Evolutionary conservation across 2,113 vertebrate genomes (phyloP), one percentile per base, ranked within the genome.

Genomic region (Plecotus auritus): DNA sequence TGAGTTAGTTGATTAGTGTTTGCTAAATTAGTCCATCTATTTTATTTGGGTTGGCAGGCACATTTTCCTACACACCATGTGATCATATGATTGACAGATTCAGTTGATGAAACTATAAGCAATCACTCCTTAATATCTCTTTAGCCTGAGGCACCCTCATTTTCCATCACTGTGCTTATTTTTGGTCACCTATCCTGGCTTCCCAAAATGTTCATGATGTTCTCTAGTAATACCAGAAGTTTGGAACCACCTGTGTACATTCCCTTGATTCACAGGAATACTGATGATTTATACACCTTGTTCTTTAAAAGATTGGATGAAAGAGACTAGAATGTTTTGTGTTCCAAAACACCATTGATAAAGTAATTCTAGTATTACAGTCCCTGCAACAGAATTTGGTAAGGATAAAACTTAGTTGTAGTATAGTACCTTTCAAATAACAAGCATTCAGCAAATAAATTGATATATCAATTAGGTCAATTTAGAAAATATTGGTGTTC

Each of bases 1-100:
- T 90, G 93, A 95, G 59, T 90, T 96, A 85, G 70, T 89, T 96
- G 78, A 95, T 96, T 95, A 94, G 89, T 87, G 51, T 61, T 92
- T 87, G 42, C 97, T 96, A 85, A 94, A 93, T 93, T 70, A 93
- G 54, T 81, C 14, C 32, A 77, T 86, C 66, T 77, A 77, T 95
- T 96, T 95, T 32, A 91, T 90, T 91, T 93, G 54, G 49, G 84
- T 73, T 94, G 64, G 90, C 90, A 95, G 77, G 32, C 67, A 90
- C 37, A 85, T 69, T 95, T 76, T 94, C 61, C n/a, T 85, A 11
- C 56, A 28, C 42, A 37, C 26, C 28, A 16, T 66, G 73, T 90
- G 93, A 96, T 14, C 35, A 20, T 66, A 54, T 88, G 91, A 96
- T 12, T 94, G 89, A 83, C 84, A 88, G 59, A 56, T 11, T 74